Evolutionary conservation across 1,140 invertebrate genomes (phyloP).

Genomic region (Nebria ingens): DNA sequence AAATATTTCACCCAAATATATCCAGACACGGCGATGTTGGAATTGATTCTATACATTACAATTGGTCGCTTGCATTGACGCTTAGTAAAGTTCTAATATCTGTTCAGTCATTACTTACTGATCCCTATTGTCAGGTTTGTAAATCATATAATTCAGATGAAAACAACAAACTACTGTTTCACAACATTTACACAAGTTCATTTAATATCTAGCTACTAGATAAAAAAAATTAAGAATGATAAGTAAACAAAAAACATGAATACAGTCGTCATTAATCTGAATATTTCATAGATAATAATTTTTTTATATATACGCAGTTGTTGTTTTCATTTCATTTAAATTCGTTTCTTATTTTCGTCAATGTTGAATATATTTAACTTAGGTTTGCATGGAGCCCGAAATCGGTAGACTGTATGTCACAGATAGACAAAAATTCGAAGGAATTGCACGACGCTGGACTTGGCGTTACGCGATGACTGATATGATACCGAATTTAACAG

Average conservation of each 20-base stretch:
- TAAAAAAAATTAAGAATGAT: no score
- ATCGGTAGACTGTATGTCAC: constrained; percentile 71
- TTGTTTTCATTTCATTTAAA: not conserved
- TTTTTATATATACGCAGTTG: constrained; percentile 15
- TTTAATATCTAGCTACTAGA: no score
- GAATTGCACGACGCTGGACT: constrained; percentile 77
- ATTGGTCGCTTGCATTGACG: constrained; percentile 88
- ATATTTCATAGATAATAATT: no score
- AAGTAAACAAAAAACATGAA: constrained; percentile 23
- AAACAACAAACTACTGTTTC: no score
- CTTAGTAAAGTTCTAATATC: constrained; percentile 84
- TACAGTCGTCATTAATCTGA: no score
- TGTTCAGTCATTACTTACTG: constrained; percentile 84
- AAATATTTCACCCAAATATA: constrained; percentile 91
- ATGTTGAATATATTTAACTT: constrained; percentile 16
- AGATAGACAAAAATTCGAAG: constrained; percentile 66
- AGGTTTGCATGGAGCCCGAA: constrained; percentile 86
- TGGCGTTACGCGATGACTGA: constrained; percentile 91
- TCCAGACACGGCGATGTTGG: constrained; percentile 93
- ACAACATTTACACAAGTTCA: no score
- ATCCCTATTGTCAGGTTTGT: constrained; percentile 73
- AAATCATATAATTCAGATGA: no score
- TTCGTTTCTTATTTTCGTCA: not conserved
- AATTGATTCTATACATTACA: constrained; percentile 90
- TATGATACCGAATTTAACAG: constrained; percentile 39